A percentile compares a stretch with the other conserved stretches of the same genome.
These are phyloP conservation scores for Onchidella celtica DNA, from an alignment of 2,888 invertebrate species.

Conservation along the genomic window DNA sequence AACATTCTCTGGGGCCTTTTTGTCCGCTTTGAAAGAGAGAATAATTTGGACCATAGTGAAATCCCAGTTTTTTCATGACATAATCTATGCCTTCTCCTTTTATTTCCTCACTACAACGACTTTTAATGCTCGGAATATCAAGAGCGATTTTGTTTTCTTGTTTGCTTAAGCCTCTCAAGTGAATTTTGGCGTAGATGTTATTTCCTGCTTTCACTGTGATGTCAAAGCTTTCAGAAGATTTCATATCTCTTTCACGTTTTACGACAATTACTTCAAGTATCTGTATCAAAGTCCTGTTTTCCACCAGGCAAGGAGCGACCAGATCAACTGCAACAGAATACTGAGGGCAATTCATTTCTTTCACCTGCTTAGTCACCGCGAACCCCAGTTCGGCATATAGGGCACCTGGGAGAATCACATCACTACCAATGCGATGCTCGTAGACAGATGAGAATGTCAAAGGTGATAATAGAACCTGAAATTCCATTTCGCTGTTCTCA, in stretches of 20 bases:
- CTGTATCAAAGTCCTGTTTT: no score
- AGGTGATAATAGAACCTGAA: constrained; percentile 41
- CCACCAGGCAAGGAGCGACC: no score
- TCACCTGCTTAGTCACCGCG: no score
- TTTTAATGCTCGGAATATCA: constrained; percentile 50
- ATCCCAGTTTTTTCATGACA: constrained; percentile 42
- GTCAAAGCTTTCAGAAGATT: no score
- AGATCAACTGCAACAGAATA: no score
- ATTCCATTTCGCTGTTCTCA: constrained; percentile 35
- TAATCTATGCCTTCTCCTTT: constrained; percentile 46
- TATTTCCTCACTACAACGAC: constrained; percentile 35
- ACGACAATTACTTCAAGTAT: no score
- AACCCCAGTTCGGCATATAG: constrained; percentile 62
- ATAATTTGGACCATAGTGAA: constrained; percentile 51
- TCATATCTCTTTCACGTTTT: no score
- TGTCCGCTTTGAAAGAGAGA: no score
- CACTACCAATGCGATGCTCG: constrained; percentile 58
- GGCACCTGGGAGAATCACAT: constrained; percentile 59
- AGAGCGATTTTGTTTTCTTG: background rate
- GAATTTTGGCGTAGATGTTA: no score
- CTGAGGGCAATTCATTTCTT: no score
- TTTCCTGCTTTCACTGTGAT: no score
- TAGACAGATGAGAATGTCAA: constrained; percentile 53
- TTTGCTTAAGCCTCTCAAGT: no score
- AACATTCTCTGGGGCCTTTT: constrained; percentile 54